A percentile compares a stretch with the other conserved stretches of the same genome.
Conservation (phyloP, 2,888 invertebrate genomes). For the Ectemnius continuus region DNA sequence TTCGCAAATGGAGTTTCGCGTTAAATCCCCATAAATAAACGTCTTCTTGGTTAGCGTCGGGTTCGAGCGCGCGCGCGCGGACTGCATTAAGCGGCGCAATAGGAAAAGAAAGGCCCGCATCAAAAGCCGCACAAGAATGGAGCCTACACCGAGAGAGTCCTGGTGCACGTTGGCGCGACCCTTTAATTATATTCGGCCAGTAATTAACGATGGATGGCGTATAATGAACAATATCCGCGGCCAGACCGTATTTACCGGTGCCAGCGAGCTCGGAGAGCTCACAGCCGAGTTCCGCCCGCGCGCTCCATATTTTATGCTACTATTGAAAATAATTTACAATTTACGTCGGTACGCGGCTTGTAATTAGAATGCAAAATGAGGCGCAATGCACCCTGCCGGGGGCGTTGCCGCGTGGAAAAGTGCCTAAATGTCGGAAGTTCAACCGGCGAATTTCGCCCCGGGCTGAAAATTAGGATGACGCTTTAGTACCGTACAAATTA, state of each 20-base stretch:
- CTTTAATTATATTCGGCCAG: conserved; percentile 65
- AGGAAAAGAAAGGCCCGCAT: conserved; percentile 14
- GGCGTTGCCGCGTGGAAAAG: conserved; percentile 14
- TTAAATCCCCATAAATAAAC: conserved; percentile 58
- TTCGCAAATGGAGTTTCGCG: conserved; percentile 48
- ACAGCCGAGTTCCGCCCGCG: conserved; percentile 9
- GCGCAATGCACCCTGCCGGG: conserved; percentile 23
- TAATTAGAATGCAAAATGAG: conserved; percentile 63
- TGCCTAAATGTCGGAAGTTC: conserved; percentile 43
- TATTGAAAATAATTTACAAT: conserved; percentile 66
- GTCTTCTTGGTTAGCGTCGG: conserved; percentile 27
- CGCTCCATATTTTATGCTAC: conserved; percentile 47
- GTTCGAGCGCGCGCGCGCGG: conserved; percentile 17
- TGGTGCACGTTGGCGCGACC: conserved; percentile 12
- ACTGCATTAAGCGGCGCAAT: conserved; percentile 39
- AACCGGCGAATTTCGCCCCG: conserved; percentile 20
- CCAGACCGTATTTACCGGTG: conserved; percentile 49
- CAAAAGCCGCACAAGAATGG: conserved; percentile 38
- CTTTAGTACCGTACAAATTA: conserved; percentile 34
- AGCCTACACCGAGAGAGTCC: conserved; percentile 18
- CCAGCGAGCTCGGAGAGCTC: not conserved
- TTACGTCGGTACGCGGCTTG: conserved; percentile 46
- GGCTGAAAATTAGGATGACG: conserved; percentile 39
- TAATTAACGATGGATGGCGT: conserved; percentile 66
- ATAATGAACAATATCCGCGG: conserved; percentile 64